These are phyloP conservation scores for Agonopterix alstromeriana DNA, from an alignment of 2,888 invertebrate species.

Conservation along the genomic window DNA sequence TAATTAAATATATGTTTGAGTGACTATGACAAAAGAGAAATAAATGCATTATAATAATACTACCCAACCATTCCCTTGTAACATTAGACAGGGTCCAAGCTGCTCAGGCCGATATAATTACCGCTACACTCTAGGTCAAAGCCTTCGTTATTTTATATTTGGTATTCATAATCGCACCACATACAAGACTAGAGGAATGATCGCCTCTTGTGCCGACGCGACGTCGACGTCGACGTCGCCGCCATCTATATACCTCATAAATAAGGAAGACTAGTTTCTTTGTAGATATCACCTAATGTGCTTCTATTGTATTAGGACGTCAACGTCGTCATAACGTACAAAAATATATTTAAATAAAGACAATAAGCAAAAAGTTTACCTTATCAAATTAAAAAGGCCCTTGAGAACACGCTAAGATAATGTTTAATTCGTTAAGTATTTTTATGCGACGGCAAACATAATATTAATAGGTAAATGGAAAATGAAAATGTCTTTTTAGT, in stretches of 20 bases:
- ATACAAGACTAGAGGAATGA: constrained; percentile 74
- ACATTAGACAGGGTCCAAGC: constrained; percentile 61
- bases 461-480: constrained; percentile 27
- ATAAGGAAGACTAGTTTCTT: constrained; percentile 75
- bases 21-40: constrained; percentile 73
- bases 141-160: constrained; percentile 72
- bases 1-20: constrained; percentile 73
- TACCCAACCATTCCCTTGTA: constrained; percentile 64
- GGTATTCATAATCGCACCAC: constrained; percentile 74
- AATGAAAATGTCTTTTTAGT: constrained; percentile 60
- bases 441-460: constrained; percentile 30
- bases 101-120: constrained; percentile 59
- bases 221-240: constrained; percentile 5
- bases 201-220: constrained; percentile 65
- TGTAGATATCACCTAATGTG: constrained; percentile 71
- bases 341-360: constrained; percentile 69
- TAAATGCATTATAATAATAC: constrained; percentile 76
- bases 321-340: constrained; percentile 50
- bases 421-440: constrained; percentile 41
- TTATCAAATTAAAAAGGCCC: constrained; percentile 69
- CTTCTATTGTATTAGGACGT: constrained; percentile 56
- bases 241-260: constrained; percentile 43
- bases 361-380: constrained; percentile 65
- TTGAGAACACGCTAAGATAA: constrained; percentile 46
- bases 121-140: constrained; percentile 60